Conservation (phyloP, 2,797 vertebrate genomes). For the Sebastes melanostomus region DNA sequence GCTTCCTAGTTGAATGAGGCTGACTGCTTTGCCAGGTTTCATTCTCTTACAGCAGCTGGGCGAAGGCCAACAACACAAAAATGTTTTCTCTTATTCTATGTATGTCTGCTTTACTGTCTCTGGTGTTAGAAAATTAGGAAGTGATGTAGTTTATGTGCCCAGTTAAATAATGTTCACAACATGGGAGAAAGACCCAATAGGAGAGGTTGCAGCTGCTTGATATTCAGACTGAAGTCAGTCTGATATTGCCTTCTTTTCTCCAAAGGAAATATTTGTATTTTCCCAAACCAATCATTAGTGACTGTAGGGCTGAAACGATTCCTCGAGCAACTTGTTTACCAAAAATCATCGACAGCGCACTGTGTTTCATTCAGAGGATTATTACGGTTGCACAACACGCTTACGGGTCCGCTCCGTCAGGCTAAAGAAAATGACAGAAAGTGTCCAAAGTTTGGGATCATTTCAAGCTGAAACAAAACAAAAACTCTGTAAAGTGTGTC, state of each 20-base stretch:
- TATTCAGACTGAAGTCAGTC: not conserved
- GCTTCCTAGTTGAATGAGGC: slow-evolving; percentile 40
- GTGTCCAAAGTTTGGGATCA: no score
- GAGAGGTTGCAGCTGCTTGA: not conserved
- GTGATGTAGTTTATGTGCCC: not conserved
- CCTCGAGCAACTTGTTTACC: no score
- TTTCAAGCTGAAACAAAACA: no score
- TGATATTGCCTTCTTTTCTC: not conserved
- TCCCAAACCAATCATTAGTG: not conserved
- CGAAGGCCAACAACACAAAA: slow-evolving; percentile 4
- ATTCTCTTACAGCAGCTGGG: slow-evolving; percentile 2
- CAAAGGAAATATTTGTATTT: not conserved
- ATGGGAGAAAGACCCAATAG: not conserved
- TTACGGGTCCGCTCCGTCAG: no score
- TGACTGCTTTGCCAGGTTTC: slow-evolving; percentile 6
- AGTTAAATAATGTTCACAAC: not conserved
- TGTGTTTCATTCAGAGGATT: no score
- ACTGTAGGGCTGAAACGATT: not conserved
- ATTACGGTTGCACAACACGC: no score
- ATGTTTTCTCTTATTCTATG: slow-evolving; percentile 7
- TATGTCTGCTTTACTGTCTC: not conserved
- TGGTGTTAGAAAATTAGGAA: slow-evolving; percentile 1
- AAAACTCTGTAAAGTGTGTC: no score
- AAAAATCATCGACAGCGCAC: no score
- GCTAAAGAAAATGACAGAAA: no score